Conservation (phyloP, 2,888 invertebrate genomes). For the Eretmocerus hayati region DNA sequence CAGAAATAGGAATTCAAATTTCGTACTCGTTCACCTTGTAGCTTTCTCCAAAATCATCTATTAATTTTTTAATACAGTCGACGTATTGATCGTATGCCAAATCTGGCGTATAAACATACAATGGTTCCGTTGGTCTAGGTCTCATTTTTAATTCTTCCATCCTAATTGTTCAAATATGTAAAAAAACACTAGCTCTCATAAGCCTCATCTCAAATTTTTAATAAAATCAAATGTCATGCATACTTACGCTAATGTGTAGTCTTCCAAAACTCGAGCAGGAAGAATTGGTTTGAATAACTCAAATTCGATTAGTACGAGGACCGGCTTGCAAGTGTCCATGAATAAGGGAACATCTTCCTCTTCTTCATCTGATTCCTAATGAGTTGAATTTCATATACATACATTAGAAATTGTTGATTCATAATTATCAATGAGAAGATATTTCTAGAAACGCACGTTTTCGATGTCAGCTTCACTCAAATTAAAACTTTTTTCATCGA, state of each 20-base stretch:
- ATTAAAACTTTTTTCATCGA: too few species aligned
- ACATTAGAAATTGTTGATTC: too few species aligned
- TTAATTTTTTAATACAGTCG: conserved; percentile 27
- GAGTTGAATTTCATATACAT: not conserved
- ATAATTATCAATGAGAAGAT: too few species aligned
- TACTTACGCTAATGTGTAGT: conserved; percentile 14
- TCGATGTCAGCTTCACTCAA: too few species aligned
- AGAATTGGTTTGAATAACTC: conserved; percentile 29
- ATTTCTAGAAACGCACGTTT: too few species aligned
- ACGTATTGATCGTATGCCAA: conserved; percentile 31
- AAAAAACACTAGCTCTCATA: not conserved
- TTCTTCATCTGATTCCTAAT: not conserved
- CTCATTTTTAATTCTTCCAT: conserved; percentile 1
- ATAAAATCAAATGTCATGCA: too few species aligned
- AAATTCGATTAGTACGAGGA: conserved; percentile 34
- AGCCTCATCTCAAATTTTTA: not conserved
- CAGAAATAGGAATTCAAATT: not conserved
- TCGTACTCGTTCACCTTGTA: conserved; percentile 29
- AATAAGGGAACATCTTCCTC: conserved; percentile 19
- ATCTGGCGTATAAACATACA: conserved; percentile 28
- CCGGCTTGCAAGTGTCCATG: conserved; percentile 28
- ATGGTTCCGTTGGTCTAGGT: conserved; percentile 8
- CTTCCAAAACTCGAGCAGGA: conserved; percentile 11
- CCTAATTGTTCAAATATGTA: not conserved
- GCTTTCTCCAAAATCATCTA: conserved; percentile 27